phyloP scores from a whole-genome alignment of 1,140 invertebrate genomes.

The Ceratitis capitata region DNA sequence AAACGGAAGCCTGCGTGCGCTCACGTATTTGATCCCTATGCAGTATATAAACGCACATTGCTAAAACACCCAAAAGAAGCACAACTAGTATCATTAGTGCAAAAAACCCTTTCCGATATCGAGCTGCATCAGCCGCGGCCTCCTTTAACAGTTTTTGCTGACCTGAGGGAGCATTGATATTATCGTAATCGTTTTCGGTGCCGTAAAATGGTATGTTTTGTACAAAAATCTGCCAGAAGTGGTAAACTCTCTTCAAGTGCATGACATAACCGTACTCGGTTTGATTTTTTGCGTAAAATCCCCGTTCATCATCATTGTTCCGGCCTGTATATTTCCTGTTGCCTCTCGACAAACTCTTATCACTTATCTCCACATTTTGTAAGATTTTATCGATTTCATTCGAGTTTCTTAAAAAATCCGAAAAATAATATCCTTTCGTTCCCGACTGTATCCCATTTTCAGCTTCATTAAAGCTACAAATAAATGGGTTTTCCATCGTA shows the following conservation, averaged over 20 bases:
- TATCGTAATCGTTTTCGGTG: conserved; percentile 39
- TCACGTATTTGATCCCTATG: conserved; percentile 49
- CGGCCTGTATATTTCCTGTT: conserved; percentile 50
- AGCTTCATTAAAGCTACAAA: conserved; percentile 64
- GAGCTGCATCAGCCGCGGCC: conserved; percentile 56
- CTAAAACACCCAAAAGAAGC: conserved; percentile 55
- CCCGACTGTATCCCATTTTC: conserved; percentile 17
- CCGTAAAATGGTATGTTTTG: conserved; percentile 42
- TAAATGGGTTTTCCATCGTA: conserved; percentile 65
- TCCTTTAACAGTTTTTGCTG: conserved; percentile 54
- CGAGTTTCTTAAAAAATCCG: conserved; percentile 24
- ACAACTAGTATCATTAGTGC: conserved; percentile 56
- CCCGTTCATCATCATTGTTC: conserved; percentile 38
- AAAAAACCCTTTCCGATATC: conserved; percentile 63
- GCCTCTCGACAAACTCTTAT: background rate
- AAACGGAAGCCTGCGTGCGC: conserved; percentile 24
- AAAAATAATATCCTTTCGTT: background rate
- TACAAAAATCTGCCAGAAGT: conserved; percentile 61
- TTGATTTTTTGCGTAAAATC: conserved; percentile 46
- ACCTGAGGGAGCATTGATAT: conserved; percentile 40
- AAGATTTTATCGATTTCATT: conserved; percentile 50
- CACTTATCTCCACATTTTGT: conserved; percentile 9
- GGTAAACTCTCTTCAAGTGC: conserved; percentile 54
- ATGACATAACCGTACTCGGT: conserved; percentile 53
- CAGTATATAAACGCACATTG: conserved; percentile 59